Evolutionary conservation across 2,113 vertebrate species (phyloP), one percentile per base, ranked within the genome.

Genomic region (Cephalopterus ornatus): DNA sequence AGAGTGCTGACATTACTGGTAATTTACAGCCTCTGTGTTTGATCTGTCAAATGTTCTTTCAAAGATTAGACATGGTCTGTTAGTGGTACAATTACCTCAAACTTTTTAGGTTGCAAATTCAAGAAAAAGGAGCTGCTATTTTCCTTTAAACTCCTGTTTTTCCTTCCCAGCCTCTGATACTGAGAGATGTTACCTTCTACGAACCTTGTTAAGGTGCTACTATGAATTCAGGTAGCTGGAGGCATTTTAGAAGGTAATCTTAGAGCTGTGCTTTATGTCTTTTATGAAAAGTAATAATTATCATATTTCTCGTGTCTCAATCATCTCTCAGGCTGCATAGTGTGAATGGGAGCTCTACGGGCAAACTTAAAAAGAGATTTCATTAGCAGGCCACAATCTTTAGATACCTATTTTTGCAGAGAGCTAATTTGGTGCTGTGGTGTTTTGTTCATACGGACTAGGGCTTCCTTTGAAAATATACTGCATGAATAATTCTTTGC

Each of bases 1-100:
- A 92, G 63, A 85, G 67, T 85, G 35, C 88, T 94, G 82, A 71
- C 82, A 83, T 95, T 96, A 84, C 71, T 88, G 79, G 75, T 80
- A 96, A 97, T 95, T 93, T 95, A 92, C 85, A 88, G 82, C 55
- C 79, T 88, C 71, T 92, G 14, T 71, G 39, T 93, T 96, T 95
- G 58, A 93, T 94, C 94, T 97, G 85, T 96, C 84, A 88, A 35
- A 81, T 80, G 30, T 74, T 74, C 24, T 92, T 88, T 83, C 61
- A 58, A 46, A 94, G 74, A 53, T 88, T 90, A 90, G 93, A 49
- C 52, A 14, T 74, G 79, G 75, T 83, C 90, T 93, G 75, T 88
- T 95, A 90, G 74, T 79, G 66, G 78, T 88, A 59, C 67, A 81
- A 80, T 92, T 93, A 56, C 79, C 63, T 95, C 37, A n/a, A 88